Evolutionary conservation across 2,888 invertebrate genomes (phyloP), one percentile per base, ranked within the genome.

Genomic region (Lapara coniferarum): DNA sequence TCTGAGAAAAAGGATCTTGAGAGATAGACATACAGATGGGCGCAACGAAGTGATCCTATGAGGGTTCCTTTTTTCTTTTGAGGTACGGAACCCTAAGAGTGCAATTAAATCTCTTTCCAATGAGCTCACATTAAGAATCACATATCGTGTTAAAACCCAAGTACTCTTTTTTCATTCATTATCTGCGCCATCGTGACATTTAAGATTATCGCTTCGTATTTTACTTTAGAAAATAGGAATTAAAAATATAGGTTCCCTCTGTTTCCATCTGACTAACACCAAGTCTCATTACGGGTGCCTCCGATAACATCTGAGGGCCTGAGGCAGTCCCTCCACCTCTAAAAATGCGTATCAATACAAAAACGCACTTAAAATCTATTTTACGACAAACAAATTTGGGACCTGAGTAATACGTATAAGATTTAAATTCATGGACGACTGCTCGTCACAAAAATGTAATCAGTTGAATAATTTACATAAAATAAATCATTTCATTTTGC

Each of bases 261-360:
- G 83, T 86, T 89, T 89, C 87, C 86, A 87, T 85, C 77, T 83
- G 81, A 86, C 83, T 88, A 88, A 88, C 88, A 89, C 85, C 84
- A 86, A 87, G 78, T 86, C 87, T 89, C 89, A 88, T 89, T 90
- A 90, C 88, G 85, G 86, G 87, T 84, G 84, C 85, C 75, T 74
- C 79, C 76, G 89, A 91, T 90, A 89, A 83, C 73, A 89, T 90
- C 91, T 85, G 75, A 78, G 80, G 83, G 83, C 85, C 85, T 78
- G 81, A 80, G 80, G 85, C 44, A 85, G 81, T 78, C 58, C 44
- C 68, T 53, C 52, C 46, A 19, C 19, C 83, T 84, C 82, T 85
- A 85, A 85, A 84, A 85, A 81, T 81, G 82, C 74, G 76, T 78
- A 77, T 75, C 77, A 75, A 78, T 78, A 79, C 78, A 72, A 74